These are phyloP conservation scores for Lucinisca nassula DNA, from an alignment of 2,888 invertebrate species.

Conservation along the genomic window DNA sequence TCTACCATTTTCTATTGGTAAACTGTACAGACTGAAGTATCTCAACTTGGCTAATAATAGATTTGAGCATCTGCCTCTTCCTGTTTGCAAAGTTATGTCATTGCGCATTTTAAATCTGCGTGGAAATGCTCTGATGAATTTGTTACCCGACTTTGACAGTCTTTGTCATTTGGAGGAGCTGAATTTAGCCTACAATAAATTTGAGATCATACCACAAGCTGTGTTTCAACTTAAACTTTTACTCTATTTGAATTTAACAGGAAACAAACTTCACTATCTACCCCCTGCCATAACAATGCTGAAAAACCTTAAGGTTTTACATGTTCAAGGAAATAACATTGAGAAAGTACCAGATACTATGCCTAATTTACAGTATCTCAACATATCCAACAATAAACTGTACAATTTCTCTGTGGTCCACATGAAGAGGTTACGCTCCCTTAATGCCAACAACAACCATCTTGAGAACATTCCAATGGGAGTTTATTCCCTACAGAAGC, in stretches of 20 bases:
- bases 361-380: slow-evolving; percentile 79
- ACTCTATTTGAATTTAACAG: slow-evolving; percentile 79
- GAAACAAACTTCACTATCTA: slow-evolving; percentile 78
- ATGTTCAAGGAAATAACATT: slow-evolving; percentile 82
- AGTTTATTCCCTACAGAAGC: slow-evolving; percentile 76
- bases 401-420: slow-evolving; percentile 82
- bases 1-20: slow-evolving; percentile 83
- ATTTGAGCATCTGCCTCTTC: slow-evolving; percentile 84
- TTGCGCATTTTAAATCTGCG: slow-evolving; percentile 75
- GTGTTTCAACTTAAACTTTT: slow-evolving; percentile 78
- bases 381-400: slow-evolving; percentile 82
- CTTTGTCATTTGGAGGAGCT: slow-evolving; percentile 81
- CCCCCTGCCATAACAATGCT: slow-evolving; percentile 75
- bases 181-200: slow-evolving; percentile 82
- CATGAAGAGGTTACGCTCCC: slow-evolving; percentile 80
- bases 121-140: slow-evolving; percentile 80
- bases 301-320: slow-evolving; percentile 78
- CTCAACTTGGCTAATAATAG: slow-evolving; percentile 84
- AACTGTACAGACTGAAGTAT: slow-evolving; percentile 78
- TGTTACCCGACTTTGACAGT: slow-evolving; percentile 83
- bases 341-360: slow-evolving; percentile 77
- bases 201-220: slow-evolving; percentile 78
- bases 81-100: slow-evolving; percentile 78
- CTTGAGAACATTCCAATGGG: slow-evolving; percentile 85
- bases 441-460: slow-evolving; percentile 82